A percentile compares a stretch with the other conserved stretches of the same genome.
phyloP scores from a whole-genome alignment of 2,888 invertebrate species.

The Philhelius pedissequus region DNA sequence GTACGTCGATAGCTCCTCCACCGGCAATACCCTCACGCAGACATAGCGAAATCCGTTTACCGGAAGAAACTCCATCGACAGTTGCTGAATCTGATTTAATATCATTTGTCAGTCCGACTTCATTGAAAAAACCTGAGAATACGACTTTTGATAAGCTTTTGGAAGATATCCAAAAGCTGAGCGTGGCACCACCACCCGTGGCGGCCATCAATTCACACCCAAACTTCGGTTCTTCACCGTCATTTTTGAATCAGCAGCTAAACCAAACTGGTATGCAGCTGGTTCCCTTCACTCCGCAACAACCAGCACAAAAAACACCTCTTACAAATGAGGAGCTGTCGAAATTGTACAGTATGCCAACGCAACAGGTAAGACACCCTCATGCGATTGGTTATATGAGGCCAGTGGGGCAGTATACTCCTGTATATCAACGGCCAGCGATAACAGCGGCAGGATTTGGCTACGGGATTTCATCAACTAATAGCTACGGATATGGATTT shows the following conservation, averaged over 20 bases:
- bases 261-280: slow-evolving; percentile 72
- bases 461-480: slow-evolving; percentile 11
- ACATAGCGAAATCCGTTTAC: slow-evolving; percentile 69
- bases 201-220: slow-evolving; percentile 72
- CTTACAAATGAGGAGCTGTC: slow-evolving; percentile 76
- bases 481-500: slow-evolving; percentile 37
- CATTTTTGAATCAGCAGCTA: slow-evolving; percentile 45
- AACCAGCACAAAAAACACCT: slow-evolving; percentile 74
- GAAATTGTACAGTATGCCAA: slow-evolving; percentile 76
- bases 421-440: slow-evolving; percentile 37
- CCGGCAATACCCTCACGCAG: slow-evolving; percentile 74
- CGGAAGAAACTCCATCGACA: slow-evolving; percentile 62
- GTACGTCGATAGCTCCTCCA: slow-evolving; percentile 79
- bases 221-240: slow-evolving; percentile 34
- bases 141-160: slow-evolving; percentile 83
- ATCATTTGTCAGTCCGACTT: slow-evolving; percentile 85
- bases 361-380: slow-evolving; percentile 69
- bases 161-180: slow-evolving; percentile 80
- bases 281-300: slow-evolving; percentile 74
- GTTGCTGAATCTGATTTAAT: slow-evolving; percentile 82
- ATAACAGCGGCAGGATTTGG: slow-evolving; percentile 10
- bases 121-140: slow-evolving; percentile 78
- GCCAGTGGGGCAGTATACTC: slow-evolving; percentile 50
- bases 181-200: slow-evolving; percentile 72
- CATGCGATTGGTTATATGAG: slow-evolving; percentile 39